Evolutionary conservation across 2,888 invertebrate genomes (phyloP).

Genomic region (Folsomia manolachei): DNA sequence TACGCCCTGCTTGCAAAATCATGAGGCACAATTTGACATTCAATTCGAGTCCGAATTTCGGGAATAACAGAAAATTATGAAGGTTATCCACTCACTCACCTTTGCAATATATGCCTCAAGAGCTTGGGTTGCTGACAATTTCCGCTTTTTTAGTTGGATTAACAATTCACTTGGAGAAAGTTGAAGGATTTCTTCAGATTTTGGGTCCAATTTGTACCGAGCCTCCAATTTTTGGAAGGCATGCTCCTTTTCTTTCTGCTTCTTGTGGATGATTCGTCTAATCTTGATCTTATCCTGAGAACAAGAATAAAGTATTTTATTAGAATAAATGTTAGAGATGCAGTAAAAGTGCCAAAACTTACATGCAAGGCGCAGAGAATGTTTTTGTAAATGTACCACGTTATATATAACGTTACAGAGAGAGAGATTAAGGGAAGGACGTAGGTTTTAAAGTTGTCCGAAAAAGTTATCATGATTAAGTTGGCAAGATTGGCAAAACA

Average conservation of each 20-base stretch:
- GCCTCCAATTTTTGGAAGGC: conserved; percentile 30
- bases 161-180: conserved; percentile 34
- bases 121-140: conserved; percentile 37
- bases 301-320: too few species aligned
- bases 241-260: conserved; percentile 35
- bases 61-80: neutral
- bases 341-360: conserved; percentile 5
- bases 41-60: too few species aligned
- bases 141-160: conserved; percentile 30
- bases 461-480: conserved; percentile 30
- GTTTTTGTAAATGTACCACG: conserved; percentile 32
- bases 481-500: too few species aligned
- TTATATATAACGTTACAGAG: conserved; percentile 25
- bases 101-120: conserved; percentile 43
- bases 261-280: conserved; percentile 31
- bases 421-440: conserved; percentile 38
- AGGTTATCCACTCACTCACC: conserved; percentile 32
- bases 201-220: conserved; percentile 19
- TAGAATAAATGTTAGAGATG: conserved; percentile 4
- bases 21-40: too few species aligned
- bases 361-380: conserved; percentile 34
- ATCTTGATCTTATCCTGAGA: conserved; percentile 31
- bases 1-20: too few species aligned
- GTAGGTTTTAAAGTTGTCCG: conserved; percentile 30
- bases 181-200: conserved; percentile 25